Base-by-base conservation (phyloP, 1,140 invertebrate species). In the Papilio machaon region DNA sequence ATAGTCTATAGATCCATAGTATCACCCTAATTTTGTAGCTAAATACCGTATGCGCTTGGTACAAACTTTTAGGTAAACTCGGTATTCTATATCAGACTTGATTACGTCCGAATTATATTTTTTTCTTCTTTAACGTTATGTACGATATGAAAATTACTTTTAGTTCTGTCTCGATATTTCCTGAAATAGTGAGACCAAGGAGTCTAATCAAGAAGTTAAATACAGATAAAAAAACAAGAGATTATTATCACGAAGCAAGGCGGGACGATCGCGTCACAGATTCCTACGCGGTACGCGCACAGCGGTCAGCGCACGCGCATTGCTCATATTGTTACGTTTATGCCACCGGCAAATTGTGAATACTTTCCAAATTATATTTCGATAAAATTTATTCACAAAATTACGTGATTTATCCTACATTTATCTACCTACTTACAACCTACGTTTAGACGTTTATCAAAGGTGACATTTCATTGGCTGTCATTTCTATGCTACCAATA, bases 211-310 rank as follows among this genome's bases (percentile, higher is more conserved):
- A 58, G 17, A 52, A 58, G 54, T 58, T 58, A 58, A 58, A 58
- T 58, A 58, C 19, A 58, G 54, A 58, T 58, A 58, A 58, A 58
- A 17, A 58, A 58, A n/a, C 54, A 58, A 58, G 54, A 58, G 54
- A 58, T 58, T 19, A 19, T 58, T 58, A 58, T 58, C 54, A 58
- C 17, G n/a, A 9, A 58, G n/a, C n/a, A 58, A 58, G 54, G n/a
- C 54, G 54, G 54, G 54, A 58, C 73, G 43, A 47, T 10, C 38
- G 38, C 73, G 73, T 73, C 73, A 73, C 43, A 46, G 73, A 73
- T 73, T 73, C 73, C 73, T 73, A 43, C 73, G 73, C 43, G 54
- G 54, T 58, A 58, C 54, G 54, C 49, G 49, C 15, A 17, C 54
- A 58, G 54, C 54, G 54, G n/a, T 19, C 54, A 17, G 54, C 54